phyloP scores from a whole-genome alignment of 2,797 vertebrate species.

The Adrianichthys oophorus region DNA sequence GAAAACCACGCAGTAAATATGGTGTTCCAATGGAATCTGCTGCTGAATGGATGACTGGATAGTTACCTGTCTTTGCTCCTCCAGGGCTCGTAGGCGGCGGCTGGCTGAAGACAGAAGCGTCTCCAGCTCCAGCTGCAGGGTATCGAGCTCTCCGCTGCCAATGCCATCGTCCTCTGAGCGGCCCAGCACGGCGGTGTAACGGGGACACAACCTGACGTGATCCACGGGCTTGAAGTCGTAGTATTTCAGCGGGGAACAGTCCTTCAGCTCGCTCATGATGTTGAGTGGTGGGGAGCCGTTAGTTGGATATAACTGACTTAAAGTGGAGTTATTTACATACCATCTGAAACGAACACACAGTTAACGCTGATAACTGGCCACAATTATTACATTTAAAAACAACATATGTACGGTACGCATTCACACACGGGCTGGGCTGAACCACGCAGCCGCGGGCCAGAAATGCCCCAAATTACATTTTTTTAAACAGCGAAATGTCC shows the following conservation, averaged over 20 bases:
- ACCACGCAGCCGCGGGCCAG: constrained; percentile 35
- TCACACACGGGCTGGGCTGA: constrained; percentile 11
- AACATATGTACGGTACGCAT: neutral
- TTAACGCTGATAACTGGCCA: no score
- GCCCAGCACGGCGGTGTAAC: constrained; percentile 93
- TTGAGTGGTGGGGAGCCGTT: constrained; percentile 10
- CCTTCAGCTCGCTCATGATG: constrained; percentile 95
- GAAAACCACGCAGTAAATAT: neutral
- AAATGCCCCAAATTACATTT: neutral
- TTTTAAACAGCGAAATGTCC: no score
- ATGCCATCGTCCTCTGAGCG: constrained; percentile 97
- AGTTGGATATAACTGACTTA: constrained; percentile 4
- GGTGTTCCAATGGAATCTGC: neutral
- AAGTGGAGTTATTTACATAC: neutral
- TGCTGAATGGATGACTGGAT: no score
- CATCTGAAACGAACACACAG: no score
- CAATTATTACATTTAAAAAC: no score
- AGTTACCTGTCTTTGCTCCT: constrained; percentile 95
- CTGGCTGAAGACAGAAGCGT: constrained; percentile 94
- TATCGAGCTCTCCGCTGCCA: constrained; percentile 97
- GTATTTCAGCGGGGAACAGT: constrained; percentile 94
- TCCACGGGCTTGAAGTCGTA: constrained; percentile 98
- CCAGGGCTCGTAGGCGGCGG: constrained; percentile 90
- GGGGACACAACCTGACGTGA: constrained; percentile 93
- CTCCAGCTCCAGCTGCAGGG: constrained; percentile 95